These are phyloP conservation scores for Nannoperca obscura DNA, from an alignment of 2,797 vertebrate species.

Conservation along the genomic window DNA sequence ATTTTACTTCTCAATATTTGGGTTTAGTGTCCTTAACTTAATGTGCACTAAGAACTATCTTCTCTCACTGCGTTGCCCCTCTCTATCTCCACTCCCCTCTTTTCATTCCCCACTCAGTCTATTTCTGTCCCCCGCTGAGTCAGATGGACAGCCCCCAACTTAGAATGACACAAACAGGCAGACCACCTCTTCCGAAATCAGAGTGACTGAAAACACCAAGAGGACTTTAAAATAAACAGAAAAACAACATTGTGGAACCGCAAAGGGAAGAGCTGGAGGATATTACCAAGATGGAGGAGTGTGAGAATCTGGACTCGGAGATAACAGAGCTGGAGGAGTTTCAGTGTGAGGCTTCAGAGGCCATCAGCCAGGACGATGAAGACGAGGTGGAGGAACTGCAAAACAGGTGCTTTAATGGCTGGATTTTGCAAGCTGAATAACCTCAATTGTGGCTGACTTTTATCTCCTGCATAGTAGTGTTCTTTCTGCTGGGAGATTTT, in stretches of 20 bases:
- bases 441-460: neutral
- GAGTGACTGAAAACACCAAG: constrained; percentile 69
- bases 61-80: constrained; percentile 19
- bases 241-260: constrained; percentile 31
- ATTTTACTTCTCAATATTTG: neutral
- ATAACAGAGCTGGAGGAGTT: constrained; percentile 81
- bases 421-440: constrained; percentile 17
- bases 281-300: constrained; percentile 75
- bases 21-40: constrained; percentile 10
- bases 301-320: constrained; percentile 79
- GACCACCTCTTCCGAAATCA: constrained; percentile 78
- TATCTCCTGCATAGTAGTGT: constrained; percentile 7
- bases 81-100: constrained; percentile 57
- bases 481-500: neutral
- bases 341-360: constrained; percentile 76
- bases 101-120: constrained; percentile 80
- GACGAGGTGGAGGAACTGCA: constrained; percentile 88
- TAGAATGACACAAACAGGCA: constrained; percentile 88
- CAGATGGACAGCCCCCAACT: constrained; percentile 87
- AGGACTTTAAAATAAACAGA: constrained; percentile 49
- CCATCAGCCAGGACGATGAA: constrained; percentile 81
- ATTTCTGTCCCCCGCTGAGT: constrained; percentile 93
- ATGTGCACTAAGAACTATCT: constrained; percentile 7
- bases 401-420: constrained; percentile 83
- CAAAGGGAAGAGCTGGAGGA: constrained; percentile 63